These are phyloP conservation scores for Dolomedes plantarius DNA, from an alignment of 2,888 invertebrate species.

Conservation along the genomic window DNA sequence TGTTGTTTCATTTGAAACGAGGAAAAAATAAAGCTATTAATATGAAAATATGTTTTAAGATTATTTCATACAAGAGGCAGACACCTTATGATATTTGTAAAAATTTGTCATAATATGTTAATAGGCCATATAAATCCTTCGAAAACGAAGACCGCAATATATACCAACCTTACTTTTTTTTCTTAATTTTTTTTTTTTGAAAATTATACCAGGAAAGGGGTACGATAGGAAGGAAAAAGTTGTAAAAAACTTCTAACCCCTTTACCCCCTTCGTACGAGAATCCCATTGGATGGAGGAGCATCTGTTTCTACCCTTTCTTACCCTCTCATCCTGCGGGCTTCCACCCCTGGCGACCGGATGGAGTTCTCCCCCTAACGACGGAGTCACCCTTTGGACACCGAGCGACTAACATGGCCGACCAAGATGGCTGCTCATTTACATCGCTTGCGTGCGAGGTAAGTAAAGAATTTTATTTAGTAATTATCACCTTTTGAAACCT, in stretches of 20 bases:
- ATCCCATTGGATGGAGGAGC: constrained; percentile 52
- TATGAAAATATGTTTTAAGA: too few relatives aligned
- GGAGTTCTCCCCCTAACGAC: constrained; percentile 57
- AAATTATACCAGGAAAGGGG: background rate
- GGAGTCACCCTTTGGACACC: constrained; percentile 68
- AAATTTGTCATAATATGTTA: too few relatives aligned
- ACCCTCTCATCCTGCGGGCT: constrained; percentile 49
- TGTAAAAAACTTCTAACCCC: constrained; percentile 54
- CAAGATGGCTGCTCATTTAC: constrained; percentile 69
- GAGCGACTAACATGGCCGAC: constrained; percentile 66
- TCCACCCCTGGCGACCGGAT: constrained; percentile 66
- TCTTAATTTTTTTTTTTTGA: too few relatives aligned
- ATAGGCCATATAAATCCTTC: too few relatives aligned
- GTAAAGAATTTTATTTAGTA: constrained; percentile 39
- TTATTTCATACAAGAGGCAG: too few relatives aligned
- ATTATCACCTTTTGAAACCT: background rate
- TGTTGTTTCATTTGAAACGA: too few relatives aligned
- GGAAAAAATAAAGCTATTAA: too few relatives aligned
- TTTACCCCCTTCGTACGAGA: constrained; percentile 55
- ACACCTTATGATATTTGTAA: too few relatives aligned
- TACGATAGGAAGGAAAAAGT: constrained; percentile 4
- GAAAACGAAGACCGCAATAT: too few relatives aligned
- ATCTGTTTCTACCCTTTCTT: constrained; percentile 51
- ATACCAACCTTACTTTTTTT: too few relatives aligned
- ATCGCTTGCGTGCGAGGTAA: constrained; percentile 57